phyloP scores from a whole-genome alignment of 1,140 invertebrate genomes.

The Drosophila sturtevanti region DNA sequence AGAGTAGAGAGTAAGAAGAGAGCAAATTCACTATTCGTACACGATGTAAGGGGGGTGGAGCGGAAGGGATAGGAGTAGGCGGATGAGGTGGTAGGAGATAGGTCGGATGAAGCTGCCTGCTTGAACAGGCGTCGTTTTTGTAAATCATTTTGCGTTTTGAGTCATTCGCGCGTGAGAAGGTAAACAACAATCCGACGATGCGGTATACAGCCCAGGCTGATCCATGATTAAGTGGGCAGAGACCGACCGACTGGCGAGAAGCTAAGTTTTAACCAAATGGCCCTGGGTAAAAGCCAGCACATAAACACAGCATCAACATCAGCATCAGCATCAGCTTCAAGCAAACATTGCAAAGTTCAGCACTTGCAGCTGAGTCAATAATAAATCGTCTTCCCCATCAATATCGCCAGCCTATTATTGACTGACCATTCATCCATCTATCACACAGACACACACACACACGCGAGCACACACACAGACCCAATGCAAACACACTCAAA shows the following conservation, averaged over 20 bases:
- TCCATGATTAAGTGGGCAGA: constrained; percentile 55
- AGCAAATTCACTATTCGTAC: neutral
- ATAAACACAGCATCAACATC: no score
- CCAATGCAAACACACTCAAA: neutral
- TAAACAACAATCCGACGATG: constrained; percentile 52
- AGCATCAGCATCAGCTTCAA: neutral
- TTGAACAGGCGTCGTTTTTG: constrained; percentile 60
- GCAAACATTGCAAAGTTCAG: constrained; percentile 56
- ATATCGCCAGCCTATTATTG: constrained; percentile 15
- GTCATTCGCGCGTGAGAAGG: constrained; percentile 54
- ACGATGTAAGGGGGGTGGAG: neutral
- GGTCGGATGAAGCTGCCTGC: constrained; percentile 13
- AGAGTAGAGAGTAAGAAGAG: constrained; percentile 5
- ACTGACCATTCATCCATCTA: constrained; percentile 7
- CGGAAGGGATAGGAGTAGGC: constrained; percentile 19
- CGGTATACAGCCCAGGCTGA: constrained; percentile 29
- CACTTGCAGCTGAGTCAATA: constrained; percentile 74
- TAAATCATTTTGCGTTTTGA: constrained; percentile 63
- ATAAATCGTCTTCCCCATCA: constrained; percentile 54
- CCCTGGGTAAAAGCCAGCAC: constrained; percentile 45
- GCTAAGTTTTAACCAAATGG: constrained; percentile 13
- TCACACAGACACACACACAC: neutral
- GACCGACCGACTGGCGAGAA: constrained; percentile 35
- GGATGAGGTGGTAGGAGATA: constrained; percentile 16
- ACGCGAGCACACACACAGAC: neutral